A percentile compares a stretch with the other conserved stretches of the same genome.
Conservation (phyloP, 2,113 vertebrate species). For the Noturus placidus region DNA sequence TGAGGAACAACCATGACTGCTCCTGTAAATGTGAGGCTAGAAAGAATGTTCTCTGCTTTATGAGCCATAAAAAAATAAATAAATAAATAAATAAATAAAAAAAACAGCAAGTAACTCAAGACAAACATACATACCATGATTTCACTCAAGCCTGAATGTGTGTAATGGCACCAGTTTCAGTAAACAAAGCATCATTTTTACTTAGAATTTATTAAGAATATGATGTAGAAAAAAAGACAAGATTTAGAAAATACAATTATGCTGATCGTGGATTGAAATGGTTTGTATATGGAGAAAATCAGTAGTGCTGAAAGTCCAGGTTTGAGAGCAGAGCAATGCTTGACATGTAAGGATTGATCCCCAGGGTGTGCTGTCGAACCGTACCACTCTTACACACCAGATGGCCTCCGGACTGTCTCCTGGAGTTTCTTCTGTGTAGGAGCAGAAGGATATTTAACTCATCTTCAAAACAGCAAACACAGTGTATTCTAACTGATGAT, state of each 20-base stretch:
- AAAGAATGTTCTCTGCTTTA: conserved; percentile 11
- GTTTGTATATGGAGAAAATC: not conserved
- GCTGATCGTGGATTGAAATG: not conserved
- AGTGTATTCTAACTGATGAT: not conserved
- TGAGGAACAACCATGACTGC: conserved; percentile 4
- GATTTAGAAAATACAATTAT: conserved; percentile 1
- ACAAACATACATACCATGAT: conserved; percentile 8
- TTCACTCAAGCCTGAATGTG: not conserved
- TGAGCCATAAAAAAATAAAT: not conserved
- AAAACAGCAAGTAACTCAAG: not conserved
- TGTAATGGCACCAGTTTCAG: not conserved
- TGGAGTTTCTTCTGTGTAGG: conserved; percentile 37
- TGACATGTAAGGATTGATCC: not conserved
- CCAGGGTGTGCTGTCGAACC: not conserved
- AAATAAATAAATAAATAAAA: too few relatives aligned
- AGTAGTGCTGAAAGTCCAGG: conserved; percentile 9
- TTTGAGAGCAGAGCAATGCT: not conserved
- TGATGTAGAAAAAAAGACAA: not conserved
- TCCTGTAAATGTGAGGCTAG: not conserved
- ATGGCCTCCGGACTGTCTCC: conserved; percentile 25
- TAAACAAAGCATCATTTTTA: not conserved
- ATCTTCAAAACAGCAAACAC: not conserved
- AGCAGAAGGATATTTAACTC: conserved; percentile 6
- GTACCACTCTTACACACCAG: conserved; percentile 13
- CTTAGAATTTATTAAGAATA: conserved; percentile 31